Evolutionary conservation across 1,140 invertebrate species (phyloP).

Genomic region (Bilobella aurantiaca): DNA sequence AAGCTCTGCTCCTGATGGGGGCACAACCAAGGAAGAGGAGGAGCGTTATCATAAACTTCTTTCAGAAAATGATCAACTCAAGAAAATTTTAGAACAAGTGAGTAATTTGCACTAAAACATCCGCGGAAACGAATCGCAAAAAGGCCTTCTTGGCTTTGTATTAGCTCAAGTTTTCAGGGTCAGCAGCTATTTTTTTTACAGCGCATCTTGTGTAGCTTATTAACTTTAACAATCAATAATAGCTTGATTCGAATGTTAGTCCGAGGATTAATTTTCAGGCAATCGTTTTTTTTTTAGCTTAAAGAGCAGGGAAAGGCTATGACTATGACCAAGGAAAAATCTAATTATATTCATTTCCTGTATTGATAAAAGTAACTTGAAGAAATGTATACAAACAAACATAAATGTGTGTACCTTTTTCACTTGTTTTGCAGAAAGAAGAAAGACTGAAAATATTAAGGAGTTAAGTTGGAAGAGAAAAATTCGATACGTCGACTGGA

Average conservation of each 20-base stretch:
- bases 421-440: conserved; percentile 58
- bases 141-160: no score
- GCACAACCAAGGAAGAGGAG: conserved; percentile 87
- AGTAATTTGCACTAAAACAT: no score
- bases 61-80: conserved; percentile 89
- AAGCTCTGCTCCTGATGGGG: conserved; percentile 55
- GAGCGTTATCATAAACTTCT: conserved; percentile 87
- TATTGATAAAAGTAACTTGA: neutral
- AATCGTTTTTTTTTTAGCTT: no score
- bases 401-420: neutral
- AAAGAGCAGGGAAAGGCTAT: no score
- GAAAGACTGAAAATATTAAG: conserved; percentile 69
- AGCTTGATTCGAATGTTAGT: no score
- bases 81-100: conserved; percentile 79
- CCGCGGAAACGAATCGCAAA: no score
- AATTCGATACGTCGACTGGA: conserved; percentile 46
- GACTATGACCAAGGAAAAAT: neutral
- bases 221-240: no score
- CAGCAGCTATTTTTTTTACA: no score
- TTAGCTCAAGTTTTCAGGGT: no score
- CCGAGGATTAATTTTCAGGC: no score
- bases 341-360: conserved; percentile 5
- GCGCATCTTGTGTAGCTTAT: no score
- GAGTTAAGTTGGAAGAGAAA: conserved; percentile 64
- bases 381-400: neutral